Evolutionary conservation across 2,113 vertebrate genomes (phyloP).

Genomic region (Agapornis roseicollis): DNA sequence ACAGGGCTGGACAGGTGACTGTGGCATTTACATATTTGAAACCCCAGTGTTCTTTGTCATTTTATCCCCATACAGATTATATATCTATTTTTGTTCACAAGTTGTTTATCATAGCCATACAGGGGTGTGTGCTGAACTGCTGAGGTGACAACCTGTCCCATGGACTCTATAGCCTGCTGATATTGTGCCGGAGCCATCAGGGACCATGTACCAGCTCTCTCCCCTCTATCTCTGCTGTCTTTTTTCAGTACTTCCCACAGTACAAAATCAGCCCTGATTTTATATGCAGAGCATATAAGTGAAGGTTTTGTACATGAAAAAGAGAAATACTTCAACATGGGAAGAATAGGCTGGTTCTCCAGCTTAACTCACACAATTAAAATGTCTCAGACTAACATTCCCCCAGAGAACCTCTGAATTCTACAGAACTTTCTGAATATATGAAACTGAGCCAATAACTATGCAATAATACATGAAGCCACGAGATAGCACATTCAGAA

Average conservation of each 20-base stretch:
- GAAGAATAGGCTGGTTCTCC: background rate
- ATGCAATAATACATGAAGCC: background rate
- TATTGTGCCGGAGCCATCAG: background rate
- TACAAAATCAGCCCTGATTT: background rate
- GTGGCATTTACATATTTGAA: background rate
- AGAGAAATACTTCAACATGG: background rate
- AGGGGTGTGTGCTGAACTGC: background rate
- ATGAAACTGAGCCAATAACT: background rate
- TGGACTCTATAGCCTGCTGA: background rate
- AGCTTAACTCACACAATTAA: background rate
- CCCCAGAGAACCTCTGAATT: background rate
- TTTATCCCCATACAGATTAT: background rate
- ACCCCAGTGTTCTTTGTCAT: background rate
- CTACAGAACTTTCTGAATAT: background rate
- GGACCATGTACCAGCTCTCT: background rate
- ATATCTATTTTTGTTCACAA: background rate
- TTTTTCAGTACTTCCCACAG: background rate
- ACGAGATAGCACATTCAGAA: background rate
- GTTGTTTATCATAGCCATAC: background rate
- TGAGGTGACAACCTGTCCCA: background rate
- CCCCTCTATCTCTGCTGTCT: background rate
- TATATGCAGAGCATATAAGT: background rate
- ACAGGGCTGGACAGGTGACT: background rate
- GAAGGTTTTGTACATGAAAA: background rate
- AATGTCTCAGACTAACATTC: background rate